Percentiles rank a stretch among this genome's conserved stretches.
Evolutionary conservation across 2,888 invertebrate genomes (phyloP).

Genomic region (Tubulanus polymorphus): DNA sequence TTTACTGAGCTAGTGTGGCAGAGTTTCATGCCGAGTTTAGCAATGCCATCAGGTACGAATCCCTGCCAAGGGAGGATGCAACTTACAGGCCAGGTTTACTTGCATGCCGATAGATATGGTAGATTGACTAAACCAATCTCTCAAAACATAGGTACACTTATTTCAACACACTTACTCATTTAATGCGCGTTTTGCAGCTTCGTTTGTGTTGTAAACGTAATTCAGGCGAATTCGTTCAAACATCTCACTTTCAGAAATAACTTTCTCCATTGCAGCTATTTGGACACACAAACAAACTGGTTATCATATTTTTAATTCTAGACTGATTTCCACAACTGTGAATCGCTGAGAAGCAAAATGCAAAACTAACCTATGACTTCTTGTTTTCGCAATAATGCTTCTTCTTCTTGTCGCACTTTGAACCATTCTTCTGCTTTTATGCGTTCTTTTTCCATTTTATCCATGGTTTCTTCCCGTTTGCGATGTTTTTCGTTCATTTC

Average conservation of each 20-base stretch:
- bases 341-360: background rate
- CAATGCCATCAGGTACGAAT: too few relatives aligned
- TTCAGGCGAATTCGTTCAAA: slow-evolving; percentile 29
- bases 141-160: background rate
- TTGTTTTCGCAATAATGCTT: slow-evolving; percentile 39
- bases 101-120: too few relatives aligned
- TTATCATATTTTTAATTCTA: background rate
- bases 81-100: too few relatives aligned
- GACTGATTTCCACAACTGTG: background rate
- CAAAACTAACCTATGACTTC: slow-evolving; percentile 43
- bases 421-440: slow-evolving; percentile 44
- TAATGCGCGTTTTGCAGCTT: slow-evolving; percentile 25
- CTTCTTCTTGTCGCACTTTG: slow-evolving; percentile 44
- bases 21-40: too few relatives aligned
- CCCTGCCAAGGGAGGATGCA: too few relatives aligned
- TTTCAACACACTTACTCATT: slow-evolving; percentile 29
- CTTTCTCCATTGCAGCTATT: slow-evolving; percentile 41
- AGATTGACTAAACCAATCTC: too few relatives aligned
- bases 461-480: slow-evolving; percentile 44
- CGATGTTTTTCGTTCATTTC: slow-evolving; percentile 43
- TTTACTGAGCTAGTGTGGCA: too few relatives aligned
- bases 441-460: slow-evolving; percentile 45
- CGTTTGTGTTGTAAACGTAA: slow-evolving; percentile 27
- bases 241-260: slow-evolving; percentile 30
- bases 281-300: slow-evolving; percentile 3